Conservation (phyloP, 1,140 invertebrate genomes). For the Caenorhabditis latens region DNA sequence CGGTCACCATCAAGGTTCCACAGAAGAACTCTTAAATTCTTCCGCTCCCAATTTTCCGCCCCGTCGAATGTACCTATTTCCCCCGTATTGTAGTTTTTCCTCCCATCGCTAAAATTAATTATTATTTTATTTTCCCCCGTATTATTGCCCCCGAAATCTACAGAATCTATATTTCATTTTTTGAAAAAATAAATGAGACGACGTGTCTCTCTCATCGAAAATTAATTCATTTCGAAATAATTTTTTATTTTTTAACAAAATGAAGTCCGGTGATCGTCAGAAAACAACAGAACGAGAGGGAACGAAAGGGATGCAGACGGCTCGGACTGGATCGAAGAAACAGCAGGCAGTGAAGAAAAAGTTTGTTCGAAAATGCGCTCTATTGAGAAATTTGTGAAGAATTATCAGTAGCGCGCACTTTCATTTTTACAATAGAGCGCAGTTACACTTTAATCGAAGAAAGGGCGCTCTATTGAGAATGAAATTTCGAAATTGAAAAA, state of each 20-base stretch:
- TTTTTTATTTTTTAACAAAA: neutral
- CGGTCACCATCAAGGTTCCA: conserved; percentile 72
- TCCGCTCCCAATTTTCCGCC: neutral
- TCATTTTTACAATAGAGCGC: too few species aligned
- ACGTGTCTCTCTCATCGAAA: too few species aligned
- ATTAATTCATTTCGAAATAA: neutral
- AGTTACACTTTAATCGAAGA: too few species aligned
- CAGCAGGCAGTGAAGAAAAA: neutral
- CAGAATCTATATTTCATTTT: neutral
- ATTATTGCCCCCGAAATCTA: too few species aligned
- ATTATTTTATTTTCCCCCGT: too few species aligned
- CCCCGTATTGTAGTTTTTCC: neutral
- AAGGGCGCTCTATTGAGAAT: too few species aligned
- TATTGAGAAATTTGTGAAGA: too few species aligned
- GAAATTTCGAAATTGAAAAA: too few species aligned
- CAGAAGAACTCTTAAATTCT: conserved; percentile 70
- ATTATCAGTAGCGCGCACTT: too few species aligned
- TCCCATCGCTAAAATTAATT: neutral
- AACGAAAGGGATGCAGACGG: neutral
- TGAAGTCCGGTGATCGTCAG: conserved; percentile 23
- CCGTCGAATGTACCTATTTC: too few species aligned
- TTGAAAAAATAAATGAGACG: neutral
- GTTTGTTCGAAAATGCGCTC: neutral
- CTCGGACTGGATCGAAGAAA: neutral
- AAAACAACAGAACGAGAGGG: neutral